A percentile compares a stretch with the other conserved stretches of the same genome.
Conservation (phyloP, 2,888 invertebrate genomes). For the Proisotoma minuta region DNA sequence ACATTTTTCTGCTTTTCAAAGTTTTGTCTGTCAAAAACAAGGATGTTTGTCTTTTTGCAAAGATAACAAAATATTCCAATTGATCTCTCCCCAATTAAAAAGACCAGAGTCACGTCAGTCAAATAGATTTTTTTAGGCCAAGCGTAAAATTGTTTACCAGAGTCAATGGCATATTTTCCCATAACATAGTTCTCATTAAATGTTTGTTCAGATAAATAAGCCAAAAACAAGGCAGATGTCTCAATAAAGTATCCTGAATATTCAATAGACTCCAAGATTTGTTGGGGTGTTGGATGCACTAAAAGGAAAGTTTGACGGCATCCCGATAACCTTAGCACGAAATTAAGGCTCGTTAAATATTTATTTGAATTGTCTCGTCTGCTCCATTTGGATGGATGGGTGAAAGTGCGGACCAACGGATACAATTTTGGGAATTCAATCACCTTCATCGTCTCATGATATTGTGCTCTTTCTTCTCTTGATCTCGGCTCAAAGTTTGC, state of each 20-base stretch:
- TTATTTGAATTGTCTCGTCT: too few relatives aligned
- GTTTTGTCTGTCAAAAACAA: neutral
- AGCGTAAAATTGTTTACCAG: too few relatives aligned
- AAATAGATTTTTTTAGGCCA: neutral
- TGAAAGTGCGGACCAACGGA: too few relatives aligned
- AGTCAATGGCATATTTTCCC: too few relatives aligned
- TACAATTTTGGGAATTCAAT: too few relatives aligned
- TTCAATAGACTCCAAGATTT: neutral
- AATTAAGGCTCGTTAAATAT: too few relatives aligned
- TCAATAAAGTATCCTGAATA: slow-evolving; percentile 1
- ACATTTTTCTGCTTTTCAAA: neutral
- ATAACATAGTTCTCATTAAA: neutral
- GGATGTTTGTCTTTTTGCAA: neutral
- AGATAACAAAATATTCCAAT: slow-evolving; percentile 2
- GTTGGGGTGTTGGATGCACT: neutral
- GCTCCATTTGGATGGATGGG: too few relatives aligned
- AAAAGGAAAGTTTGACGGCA: too few relatives aligned
- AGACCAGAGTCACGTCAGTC: neutral
- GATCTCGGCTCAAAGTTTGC: too few relatives aligned
- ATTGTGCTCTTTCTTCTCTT: too few relatives aligned
- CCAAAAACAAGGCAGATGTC: neutral
- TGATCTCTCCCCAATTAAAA: neutral
- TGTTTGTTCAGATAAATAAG: neutral
- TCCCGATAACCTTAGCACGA: too few relatives aligned
- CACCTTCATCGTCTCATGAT: too few relatives aligned